phyloP scores from a whole-genome alignment of 2,113 vertebrate species.

The Periophthalmus modestus region DNA sequence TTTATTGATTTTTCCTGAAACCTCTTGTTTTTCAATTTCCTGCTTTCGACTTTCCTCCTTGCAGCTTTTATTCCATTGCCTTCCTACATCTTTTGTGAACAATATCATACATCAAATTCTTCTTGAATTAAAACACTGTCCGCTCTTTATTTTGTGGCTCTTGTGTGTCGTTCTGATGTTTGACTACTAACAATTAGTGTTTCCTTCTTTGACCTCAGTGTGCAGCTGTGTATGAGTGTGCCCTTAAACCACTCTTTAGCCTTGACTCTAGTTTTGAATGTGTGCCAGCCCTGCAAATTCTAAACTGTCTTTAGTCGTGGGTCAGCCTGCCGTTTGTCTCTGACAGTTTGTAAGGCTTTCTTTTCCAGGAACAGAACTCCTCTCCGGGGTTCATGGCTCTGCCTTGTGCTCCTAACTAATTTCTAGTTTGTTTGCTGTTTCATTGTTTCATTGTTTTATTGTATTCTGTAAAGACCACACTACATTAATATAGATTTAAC shows the following conservation, averaged over 20 bases:
- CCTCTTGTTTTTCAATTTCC: constrained; percentile 37
- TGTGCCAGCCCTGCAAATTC: constrained; percentile 30
- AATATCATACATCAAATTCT: constrained; percentile 27
- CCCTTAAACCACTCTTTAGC: constrained; percentile 22
- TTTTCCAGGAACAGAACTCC: constrained; percentile 50
- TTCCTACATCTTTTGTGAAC: constrained; percentile 3
- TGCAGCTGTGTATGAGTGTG: constrained; percentile 32
- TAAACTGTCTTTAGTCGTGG: constrained; percentile 7
- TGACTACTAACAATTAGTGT: constrained; percentile 33
- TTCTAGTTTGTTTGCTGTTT: constrained; percentile 24
- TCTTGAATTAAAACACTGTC: constrained; percentile 24
- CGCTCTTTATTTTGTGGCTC: constrained; percentile 39
- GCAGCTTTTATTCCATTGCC: constrained; percentile 11
- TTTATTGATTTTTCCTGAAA: constrained; percentile 66
- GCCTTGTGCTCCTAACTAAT: constrained; percentile 7
- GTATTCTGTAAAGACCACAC: not conserved
- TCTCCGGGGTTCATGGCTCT: constrained; percentile 35
- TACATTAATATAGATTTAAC: not conserved
- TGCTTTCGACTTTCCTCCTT: constrained; percentile 23
- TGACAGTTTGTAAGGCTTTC: constrained; percentile 36
- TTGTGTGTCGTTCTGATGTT: constrained; percentile 18
- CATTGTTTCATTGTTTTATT: constrained; percentile 7
- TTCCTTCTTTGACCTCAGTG: constrained; percentile 17
- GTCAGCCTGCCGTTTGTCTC: constrained; percentile 34
- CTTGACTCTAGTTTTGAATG: constrained; percentile 18